Conservation (phyloP, 2,113 vertebrate genomes). For the Hemiprocne comata region DNA sequence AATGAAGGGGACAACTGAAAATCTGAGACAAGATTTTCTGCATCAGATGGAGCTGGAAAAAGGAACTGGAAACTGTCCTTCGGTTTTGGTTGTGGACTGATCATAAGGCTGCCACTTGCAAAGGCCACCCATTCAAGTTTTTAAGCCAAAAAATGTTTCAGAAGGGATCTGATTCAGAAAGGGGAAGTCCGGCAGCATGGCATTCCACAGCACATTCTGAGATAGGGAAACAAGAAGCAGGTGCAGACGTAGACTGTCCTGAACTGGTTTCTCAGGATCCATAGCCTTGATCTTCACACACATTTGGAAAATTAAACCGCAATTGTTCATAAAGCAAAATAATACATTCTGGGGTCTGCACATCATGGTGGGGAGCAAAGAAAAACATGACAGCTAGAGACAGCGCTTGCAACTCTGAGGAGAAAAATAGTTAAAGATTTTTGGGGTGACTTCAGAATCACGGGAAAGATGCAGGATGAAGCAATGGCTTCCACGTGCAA, state of each 20-base stretch:
- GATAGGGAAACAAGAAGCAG: not conserved
- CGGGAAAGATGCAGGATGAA: slow-evolving; percentile 10
- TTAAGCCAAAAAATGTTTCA: not conserved
- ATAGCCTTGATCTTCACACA: not conserved
- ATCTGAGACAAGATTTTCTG: not conserved
- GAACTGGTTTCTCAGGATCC: not conserved
- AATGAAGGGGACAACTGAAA: not conserved
- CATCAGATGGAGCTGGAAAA: not conserved
- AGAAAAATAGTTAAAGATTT: not conserved
- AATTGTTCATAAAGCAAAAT: not conserved
- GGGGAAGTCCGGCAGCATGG: not conserved
- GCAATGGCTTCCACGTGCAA: not conserved
- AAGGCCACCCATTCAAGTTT: not conserved
- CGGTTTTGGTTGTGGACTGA: not conserved
- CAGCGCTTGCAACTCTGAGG: not conserved
- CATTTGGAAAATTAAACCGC: not conserved
- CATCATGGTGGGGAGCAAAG: not conserved
- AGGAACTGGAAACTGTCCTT: not conserved
- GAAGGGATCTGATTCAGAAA: not conserved
- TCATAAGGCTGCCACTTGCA: not conserved
- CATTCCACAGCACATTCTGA: not conserved
- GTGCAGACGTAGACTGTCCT: not conserved
- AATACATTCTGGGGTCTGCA: not conserved
- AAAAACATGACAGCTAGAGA: not conserved
- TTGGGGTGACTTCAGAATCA: slow-evolving; percentile 10